Evolutionary conservation across 1,140 invertebrate species (phyloP).

Genomic region (Lasaia peninsularis): DNA sequence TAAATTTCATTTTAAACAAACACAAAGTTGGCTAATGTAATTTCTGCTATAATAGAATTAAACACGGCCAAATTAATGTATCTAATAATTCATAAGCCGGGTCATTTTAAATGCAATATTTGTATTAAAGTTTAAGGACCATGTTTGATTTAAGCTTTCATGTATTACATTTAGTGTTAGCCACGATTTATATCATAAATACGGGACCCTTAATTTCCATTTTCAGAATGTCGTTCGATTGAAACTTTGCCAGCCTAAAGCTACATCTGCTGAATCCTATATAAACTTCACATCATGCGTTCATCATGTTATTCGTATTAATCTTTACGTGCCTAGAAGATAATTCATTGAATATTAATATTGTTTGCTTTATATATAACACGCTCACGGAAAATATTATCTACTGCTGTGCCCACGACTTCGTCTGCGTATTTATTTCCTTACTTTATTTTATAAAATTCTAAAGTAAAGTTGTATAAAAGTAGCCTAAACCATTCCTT

Average conservation of each 20-base stretch:
- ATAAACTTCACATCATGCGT: constrained; percentile 33
- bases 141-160: constrained; percentile 63
- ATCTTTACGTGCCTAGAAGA: constrained; percentile 1
- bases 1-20: too few relatives aligned
- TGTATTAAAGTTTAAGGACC: constrained; percentile 27
- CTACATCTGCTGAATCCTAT: constrained; percentile 38
- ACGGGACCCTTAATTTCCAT: constrained; percentile 61
- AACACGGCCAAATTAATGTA: too few relatives aligned
- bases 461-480: too few relatives aligned
- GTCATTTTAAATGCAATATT: constrained; percentile 9
- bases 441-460: too few relatives aligned
- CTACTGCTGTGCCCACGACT: too few relatives aligned
- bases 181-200: constrained; percentile 30
- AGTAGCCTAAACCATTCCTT: too few relatives aligned
- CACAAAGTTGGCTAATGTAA: too few relatives aligned
- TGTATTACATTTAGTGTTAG: constrained; percentile 51
- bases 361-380: not conserved
- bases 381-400: too few relatives aligned
- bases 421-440: too few relatives aligned
- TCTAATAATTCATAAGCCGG: not conserved
- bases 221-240: constrained; percentile 58
- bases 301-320: constrained; percentile 4
- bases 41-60: too few relatives aligned
- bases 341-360: not conserved
- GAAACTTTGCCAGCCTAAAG: constrained; percentile 60